These are phyloP conservation scores for Ceratotherium simum DNA, from an alignment of 2,113 vertebrate species.

Conservation along the genomic window DNA sequence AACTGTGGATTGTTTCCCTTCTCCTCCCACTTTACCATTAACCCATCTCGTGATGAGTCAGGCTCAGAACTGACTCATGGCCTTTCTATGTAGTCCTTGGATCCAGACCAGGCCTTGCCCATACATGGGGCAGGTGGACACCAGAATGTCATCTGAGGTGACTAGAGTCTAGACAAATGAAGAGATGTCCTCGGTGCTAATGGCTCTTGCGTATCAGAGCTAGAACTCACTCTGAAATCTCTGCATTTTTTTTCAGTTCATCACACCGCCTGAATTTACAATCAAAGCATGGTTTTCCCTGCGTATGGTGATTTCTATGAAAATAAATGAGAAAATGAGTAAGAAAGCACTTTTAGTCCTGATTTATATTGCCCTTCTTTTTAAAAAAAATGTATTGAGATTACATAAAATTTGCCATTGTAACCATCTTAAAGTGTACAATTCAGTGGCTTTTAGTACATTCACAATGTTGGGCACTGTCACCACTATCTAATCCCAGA, in stretches of 20 bases:
- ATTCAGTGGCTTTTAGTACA: not conserved
- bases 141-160: not conserved
- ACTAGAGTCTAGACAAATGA: not conserved
- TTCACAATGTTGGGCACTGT: not conserved
- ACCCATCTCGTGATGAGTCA: conserved; percentile 42
- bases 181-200: not conserved
- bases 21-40: not conserved
- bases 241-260: not conserved
- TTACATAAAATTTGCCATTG: not conserved
- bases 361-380: not conserved
- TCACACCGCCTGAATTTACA: not conserved
- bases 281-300: not conserved
- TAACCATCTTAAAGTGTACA: not conserved
- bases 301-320: not conserved
- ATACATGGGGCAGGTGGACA: not conserved
- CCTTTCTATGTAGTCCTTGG: not conserved
- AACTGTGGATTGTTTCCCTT: not conserved
- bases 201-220: not conserved
- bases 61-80: not conserved
- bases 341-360: not conserved
- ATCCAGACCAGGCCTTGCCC: not conserved
- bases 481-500: not conserved
- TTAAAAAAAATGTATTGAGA: not conserved
- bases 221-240: not conserved
- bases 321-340: not conserved